phyloP scores from a whole-genome alignment of 2,797 vertebrate genomes.

The Melanotaenia pygmaea region DNA sequence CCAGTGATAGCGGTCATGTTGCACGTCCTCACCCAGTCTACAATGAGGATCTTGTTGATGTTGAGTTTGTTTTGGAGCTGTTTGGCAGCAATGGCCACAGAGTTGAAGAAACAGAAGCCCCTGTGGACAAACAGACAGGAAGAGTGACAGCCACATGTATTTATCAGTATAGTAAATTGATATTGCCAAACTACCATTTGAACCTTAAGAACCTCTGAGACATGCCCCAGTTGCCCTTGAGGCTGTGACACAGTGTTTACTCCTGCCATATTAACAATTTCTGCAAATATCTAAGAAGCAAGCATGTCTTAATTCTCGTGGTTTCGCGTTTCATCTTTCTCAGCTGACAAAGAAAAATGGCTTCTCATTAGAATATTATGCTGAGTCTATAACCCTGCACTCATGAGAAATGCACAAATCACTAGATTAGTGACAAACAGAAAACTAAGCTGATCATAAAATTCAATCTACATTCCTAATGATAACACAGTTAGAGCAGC shows the following conservation, averaged over 20 bases:
- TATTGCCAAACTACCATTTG: conserved; percentile 61
- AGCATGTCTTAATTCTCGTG: conserved; percentile 32
- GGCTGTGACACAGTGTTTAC: conserved; percentile 36
- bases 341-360: conserved; percentile 51
- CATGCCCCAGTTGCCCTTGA: conserved; percentile 46
- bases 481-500: conserved; percentile 38
- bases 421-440: conserved; percentile 50
- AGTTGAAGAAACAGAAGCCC: conserved; percentile 94
- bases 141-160: conserved; percentile 65
- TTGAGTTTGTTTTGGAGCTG: conserved; percentile 90
- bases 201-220: conserved; percentile 58
- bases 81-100: conserved; percentile 91
- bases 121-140: conserved; percentile 78
- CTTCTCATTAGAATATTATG: conserved; percentile 39
- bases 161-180: conserved; percentile 61
- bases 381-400: conserved; percentile 32
- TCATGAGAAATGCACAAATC: conserved; percentile 40
- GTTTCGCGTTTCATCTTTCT: conserved; percentile 27
- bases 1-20: conserved; percentile 29
- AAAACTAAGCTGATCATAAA: conserved; percentile 56
- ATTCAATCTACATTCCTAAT: conserved; percentile 41
- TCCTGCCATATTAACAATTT: conserved; percentile 40
- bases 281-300: conserved; percentile 38
- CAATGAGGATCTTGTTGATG: conserved; percentile 91
- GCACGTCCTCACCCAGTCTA: conserved; percentile 89